Conservation (phyloP, 2,888 invertebrate species). For the Nymphalis c-album region DNA sequence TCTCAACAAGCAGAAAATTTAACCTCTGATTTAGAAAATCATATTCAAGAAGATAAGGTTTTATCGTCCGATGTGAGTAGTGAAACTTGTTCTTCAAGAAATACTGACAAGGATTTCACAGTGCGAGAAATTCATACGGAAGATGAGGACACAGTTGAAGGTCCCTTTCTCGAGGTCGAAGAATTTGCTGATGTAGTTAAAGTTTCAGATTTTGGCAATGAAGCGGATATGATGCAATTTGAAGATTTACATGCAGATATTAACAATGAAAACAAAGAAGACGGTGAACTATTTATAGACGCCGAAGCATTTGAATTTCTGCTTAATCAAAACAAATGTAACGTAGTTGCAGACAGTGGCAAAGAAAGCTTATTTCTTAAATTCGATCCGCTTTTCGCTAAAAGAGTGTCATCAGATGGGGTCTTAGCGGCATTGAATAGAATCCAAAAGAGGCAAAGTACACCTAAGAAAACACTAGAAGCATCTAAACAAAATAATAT, state of each 20-base stretch:
- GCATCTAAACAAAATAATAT: constrained; percentile 25
- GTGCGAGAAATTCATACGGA: constrained; percentile 64
- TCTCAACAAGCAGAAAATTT: constrained; percentile 1
- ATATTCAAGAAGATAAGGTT: constrained; percentile 46
- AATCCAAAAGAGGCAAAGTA: constrained; percentile 60
- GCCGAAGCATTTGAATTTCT: constrained; percentile 74
- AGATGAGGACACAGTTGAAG: constrained; percentile 74
- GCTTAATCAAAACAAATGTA: constrained; percentile 67
- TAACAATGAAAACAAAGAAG: constrained; percentile 54
- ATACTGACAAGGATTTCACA: constrained; percentile 54
- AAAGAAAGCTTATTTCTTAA: constrained; percentile 76
- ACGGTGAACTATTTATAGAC: constrained; percentile 71
- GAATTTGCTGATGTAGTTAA: constrained; percentile 52
- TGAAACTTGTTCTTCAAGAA: constrained; percentile 54
- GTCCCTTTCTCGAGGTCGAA: constrained; percentile 68
- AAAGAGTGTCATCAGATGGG: constrained; percentile 64
- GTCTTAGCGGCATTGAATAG: constrained; percentile 59
- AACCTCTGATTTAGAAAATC: constrained; percentile 29
- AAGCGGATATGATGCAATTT: constrained; percentile 59
- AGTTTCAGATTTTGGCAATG: constrained; percentile 47
- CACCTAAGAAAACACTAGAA: constrained; percentile 55
- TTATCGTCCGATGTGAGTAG: constrained; percentile 46
- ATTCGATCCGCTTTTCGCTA: constrained; percentile 74
- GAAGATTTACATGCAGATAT: constrained; percentile 51
- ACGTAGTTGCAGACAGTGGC: constrained; percentile 65